Evolutionary conservation across 64 coral and sea anemone genomes (phyloP).

Genomic region (Trachythela sp.): DNA sequence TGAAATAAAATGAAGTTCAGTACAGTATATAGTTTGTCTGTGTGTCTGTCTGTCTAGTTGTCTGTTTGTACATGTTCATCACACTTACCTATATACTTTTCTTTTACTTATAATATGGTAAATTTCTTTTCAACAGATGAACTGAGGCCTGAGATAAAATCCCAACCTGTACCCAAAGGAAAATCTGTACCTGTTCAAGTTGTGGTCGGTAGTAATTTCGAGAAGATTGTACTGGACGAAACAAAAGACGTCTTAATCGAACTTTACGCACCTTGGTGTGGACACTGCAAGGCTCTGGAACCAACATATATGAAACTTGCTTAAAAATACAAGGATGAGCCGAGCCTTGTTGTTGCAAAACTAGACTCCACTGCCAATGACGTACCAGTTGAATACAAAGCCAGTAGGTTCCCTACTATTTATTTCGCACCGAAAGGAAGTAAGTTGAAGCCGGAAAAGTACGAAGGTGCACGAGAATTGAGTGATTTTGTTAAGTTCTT

Average conservation of each 20-base stretch:
- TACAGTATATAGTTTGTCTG: too few species aligned
- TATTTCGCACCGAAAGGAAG: slow-evolving; percentile 64
- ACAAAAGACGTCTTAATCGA: slow-evolving; percentile 89
- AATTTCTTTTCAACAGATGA: slow-evolving; percentile 56
- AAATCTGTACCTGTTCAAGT: slow-evolving; percentile 76
- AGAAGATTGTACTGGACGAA: slow-evolving; percentile 79
- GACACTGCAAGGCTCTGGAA: slow-evolving; percentile 80
- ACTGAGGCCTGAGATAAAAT: slow-evolving; percentile 76
- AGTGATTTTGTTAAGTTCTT: slow-evolving; percentile 77
- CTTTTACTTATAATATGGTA: too few species aligned
- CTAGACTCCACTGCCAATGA: slow-evolving; percentile 93
- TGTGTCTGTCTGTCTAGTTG: too few species aligned
- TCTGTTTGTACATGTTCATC: too few species aligned
- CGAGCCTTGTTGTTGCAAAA: slow-evolving; percentile 82
- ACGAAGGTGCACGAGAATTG: slow-evolving; percentile 71
- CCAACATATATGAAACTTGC: slow-evolving; percentile 87
- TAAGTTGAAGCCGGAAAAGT: slow-evolving; percentile 81
- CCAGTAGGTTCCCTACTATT: slow-evolving; percentile 83
- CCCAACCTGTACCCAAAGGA: slow-evolving; percentile 81
- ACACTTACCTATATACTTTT: too few species aligned
- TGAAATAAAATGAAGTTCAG: too few species aligned
- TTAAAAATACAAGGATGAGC: slow-evolving; percentile 71
- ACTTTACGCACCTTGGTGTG: slow-evolving; percentile 95
- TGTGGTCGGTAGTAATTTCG: slow-evolving; percentile 85
- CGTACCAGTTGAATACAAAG: slow-evolving; percentile 48